Conservation (phyloP, 2,888 invertebrate genomes). For the Thecophora atra region DNA sequence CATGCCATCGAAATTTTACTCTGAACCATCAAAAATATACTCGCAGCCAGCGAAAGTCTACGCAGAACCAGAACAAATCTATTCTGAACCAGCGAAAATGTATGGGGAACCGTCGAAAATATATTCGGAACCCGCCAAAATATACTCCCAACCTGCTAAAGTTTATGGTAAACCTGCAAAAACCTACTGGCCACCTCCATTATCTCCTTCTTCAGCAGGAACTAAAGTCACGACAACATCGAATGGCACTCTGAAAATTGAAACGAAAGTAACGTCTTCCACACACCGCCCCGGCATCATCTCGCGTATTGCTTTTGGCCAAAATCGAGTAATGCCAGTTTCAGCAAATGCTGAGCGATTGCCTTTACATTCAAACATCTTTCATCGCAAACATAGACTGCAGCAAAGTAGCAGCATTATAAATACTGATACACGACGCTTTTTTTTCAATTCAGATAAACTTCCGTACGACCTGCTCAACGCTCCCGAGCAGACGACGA, state of each 20-base stretch:
- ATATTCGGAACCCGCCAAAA: slow-evolving; percentile 71
- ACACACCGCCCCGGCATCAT: slow-evolving; percentile 58
- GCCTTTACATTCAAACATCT: slow-evolving; percentile 9
- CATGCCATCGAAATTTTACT: slow-evolving; percentile 68
- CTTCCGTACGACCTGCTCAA: slow-evolving; percentile 65
- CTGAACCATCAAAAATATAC: slow-evolving; percentile 71
- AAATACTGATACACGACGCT: slow-evolving; percentile 54
- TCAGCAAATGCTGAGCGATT: slow-evolving; percentile 3
- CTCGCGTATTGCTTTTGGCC: slow-evolving; percentile 61
- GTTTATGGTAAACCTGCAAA: slow-evolving; percentile 68
- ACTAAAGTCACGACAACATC: slow-evolving; percentile 22
- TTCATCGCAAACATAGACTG: slow-evolving; percentile 31
- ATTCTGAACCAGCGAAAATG: slow-evolving; percentile 67
- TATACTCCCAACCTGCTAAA: slow-evolving; percentile 70
- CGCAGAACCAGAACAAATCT: slow-evolving; percentile 68
- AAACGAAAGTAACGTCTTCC: background rate
- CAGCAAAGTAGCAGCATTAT: slow-evolving; percentile 41
- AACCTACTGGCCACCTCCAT: slow-evolving; percentile 67
- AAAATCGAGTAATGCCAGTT: slow-evolving; percentile 51
- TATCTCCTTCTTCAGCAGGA: slow-evolving; percentile 43
- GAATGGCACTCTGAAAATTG: too few relatives aligned
- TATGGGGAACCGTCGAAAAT: slow-evolving; percentile 72
- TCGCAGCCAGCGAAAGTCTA: slow-evolving; percentile 70
- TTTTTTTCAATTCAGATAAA: slow-evolving; percentile 65
- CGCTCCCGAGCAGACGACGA: slow-evolving; percentile 56